Percentiles rank a stretch among this genome's conserved stretches.
These are phyloP conservation scores for Garrulus glandarius DNA, from an alignment of 2,797 vertebrate genomes.

Conservation along the genomic window DNA sequence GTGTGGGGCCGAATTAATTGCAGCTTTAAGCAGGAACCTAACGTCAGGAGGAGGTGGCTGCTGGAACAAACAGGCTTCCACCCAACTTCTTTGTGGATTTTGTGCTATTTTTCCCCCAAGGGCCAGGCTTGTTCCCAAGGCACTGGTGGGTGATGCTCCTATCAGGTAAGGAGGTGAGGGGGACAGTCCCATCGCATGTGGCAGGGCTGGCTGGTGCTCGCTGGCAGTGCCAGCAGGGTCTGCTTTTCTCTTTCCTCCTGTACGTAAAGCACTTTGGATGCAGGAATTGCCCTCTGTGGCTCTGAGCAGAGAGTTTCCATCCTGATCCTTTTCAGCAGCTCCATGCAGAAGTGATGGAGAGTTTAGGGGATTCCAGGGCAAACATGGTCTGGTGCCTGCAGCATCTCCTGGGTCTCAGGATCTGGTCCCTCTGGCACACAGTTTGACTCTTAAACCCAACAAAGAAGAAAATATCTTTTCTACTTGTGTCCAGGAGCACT, in stretches of 20 bases:
- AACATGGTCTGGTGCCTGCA: not conserved
- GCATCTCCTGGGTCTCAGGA: not conserved
- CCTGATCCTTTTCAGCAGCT: not conserved
- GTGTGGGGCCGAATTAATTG: not conserved
- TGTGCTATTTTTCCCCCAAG: not conserved
- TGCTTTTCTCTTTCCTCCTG: not conserved
- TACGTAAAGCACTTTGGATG: not conserved
- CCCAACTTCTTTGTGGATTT: not conserved
- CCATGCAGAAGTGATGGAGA: not conserved
- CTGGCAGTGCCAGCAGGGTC: not conserved
- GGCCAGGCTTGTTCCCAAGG: fast-evolving
- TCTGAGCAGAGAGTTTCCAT: not conserved
- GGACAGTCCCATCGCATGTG: not conserved
- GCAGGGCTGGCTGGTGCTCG: fast-evolving
- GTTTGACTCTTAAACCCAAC: not conserved
- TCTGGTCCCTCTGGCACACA: not conserved
- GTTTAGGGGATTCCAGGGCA: not conserved
- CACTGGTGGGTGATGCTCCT: not conserved
- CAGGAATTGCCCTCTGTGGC: not conserved
- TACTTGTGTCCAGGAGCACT: not conserved
- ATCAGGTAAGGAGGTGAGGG: not conserved
- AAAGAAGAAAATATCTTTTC: not conserved
- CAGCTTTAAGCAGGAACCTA: not conserved
- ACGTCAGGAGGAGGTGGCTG: not conserved
- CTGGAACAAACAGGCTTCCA: not conserved